Percentiles rank a stretch among this genome's conserved stretches.
Evolutionary conservation across 2,888 invertebrate genomes (phyloP).

Genomic region (Halictus ligatus): DNA sequence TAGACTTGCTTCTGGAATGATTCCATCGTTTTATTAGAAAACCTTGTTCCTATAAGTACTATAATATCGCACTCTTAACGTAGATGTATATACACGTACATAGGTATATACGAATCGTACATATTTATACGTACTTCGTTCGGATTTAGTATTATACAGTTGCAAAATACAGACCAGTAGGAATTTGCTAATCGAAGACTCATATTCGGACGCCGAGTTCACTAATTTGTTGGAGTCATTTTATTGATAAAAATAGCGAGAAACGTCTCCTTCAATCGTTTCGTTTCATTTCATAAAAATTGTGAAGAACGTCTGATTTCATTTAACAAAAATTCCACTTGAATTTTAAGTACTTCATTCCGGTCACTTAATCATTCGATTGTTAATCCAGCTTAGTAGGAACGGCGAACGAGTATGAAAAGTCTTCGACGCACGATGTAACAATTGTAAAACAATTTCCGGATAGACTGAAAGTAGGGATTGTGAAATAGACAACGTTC

Average conservation of each 20-base stretch:
- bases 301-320: background rate
- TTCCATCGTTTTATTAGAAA: conserved; percentile 74
- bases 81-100: conserved; percentile 58
- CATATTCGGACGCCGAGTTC: conserved; percentile 28
- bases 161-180: conserved; percentile 72
- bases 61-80: conserved; percentile 64
- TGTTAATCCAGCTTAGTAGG: background rate
- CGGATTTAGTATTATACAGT: conserved; percentile 72
- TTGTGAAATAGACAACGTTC: conserved; percentile 28
- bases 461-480: conserved; percentile 44
- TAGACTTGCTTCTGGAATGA: conserved; percentile 51
- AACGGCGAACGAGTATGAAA: background rate
- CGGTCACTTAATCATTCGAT: background rate
- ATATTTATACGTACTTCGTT: conserved; percentile 57
- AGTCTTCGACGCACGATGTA: conserved; percentile 35
- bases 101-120: conserved; percentile 54
- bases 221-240: background rate
- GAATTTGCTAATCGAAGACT: conserved; percentile 62
- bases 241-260: background rate
- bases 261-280: background rate
- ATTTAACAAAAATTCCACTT: no score
- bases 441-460: conserved; percentile 9
- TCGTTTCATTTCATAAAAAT: background rate
- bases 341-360: no score
- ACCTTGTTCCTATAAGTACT: conserved; percentile 68